phyloP scores from a whole-genome alignment of 1,140 invertebrate genomes.

The Vanessa atalanta region DNA sequence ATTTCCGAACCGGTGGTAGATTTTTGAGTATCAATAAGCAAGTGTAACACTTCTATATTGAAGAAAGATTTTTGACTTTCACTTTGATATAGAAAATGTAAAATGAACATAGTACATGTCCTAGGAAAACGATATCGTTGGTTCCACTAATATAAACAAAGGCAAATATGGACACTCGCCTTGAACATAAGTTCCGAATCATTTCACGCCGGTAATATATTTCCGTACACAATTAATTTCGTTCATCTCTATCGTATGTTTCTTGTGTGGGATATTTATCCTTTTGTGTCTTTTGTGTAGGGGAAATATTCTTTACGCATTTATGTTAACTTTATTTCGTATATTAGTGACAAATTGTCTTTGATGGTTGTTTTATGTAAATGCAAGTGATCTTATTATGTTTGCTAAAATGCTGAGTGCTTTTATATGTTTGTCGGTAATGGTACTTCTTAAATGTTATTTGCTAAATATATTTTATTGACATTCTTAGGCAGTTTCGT shows the following conservation, averaged over 20 bases:
- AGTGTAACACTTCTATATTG: no score
- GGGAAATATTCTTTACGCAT: constrained; percentile 23
- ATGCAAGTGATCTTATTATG: constrained; percentile 34
- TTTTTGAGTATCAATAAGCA: no score
- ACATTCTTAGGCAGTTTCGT: background rate
- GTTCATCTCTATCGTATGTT: constrained; percentile 21
- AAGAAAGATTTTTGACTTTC: no score
- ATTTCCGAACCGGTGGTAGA: no score
- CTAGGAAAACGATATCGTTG: background rate
- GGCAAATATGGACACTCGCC: background rate
- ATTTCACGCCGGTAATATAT: constrained; percentile 52
- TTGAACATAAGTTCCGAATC: constrained; percentile 46
- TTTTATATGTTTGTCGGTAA: background rate
- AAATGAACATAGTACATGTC: background rate
- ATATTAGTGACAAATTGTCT: constrained; percentile 45
- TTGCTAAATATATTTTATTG: background rate
- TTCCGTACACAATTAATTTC: constrained; percentile 42
- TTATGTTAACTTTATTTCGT: constrained; percentile 35
- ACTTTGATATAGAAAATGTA: no score
- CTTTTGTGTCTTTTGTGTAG: constrained; percentile 23
- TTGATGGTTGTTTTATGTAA: constrained; percentile 43
- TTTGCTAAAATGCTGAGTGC: constrained; percentile 1
- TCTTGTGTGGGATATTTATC: no score
- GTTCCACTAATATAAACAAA: constrained; percentile 2
- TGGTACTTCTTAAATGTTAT: background rate